Evolutionary conservation across 2,888 invertebrate species (phyloP).

Genomic region (Polydrusus tereticollis): DNA sequence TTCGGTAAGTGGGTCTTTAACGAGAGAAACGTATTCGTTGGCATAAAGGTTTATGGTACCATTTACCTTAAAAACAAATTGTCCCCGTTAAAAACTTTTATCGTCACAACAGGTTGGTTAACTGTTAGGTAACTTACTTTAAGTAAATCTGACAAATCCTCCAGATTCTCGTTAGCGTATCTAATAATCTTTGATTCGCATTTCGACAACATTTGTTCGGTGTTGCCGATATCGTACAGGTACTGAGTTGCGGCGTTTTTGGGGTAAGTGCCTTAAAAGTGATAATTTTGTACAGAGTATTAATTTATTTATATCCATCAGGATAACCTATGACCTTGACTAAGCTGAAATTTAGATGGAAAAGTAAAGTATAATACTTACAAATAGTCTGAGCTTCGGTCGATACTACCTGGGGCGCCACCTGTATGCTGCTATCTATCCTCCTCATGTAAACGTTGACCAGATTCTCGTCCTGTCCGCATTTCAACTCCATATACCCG

Average conservation of each 20-base stretch:
- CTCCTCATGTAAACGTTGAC: slow-evolving; percentile 66
- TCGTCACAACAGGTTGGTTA: too few species aligned
- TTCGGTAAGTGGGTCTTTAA: neutral
- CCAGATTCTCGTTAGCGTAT: slow-evolving; percentile 50
- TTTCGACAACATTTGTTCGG: slow-evolving; percentile 38
- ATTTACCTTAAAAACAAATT: slow-evolving; percentile 57
- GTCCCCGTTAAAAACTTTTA: neutral
- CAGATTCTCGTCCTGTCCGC: slow-evolving; percentile 68
- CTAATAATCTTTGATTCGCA: slow-evolving; percentile 45
- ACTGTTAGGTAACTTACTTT: slow-evolving; percentile 44
- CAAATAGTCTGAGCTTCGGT: slow-evolving; percentile 77
- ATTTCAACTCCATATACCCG: slow-evolving; percentile 77
- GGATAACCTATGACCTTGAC: neutral
- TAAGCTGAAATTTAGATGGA: neutral
- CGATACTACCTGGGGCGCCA: slow-evolving; percentile 66
- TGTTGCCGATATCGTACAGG: slow-evolving; percentile 64
- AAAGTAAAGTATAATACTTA: slow-evolving; percentile 24
- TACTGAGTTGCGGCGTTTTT: slow-evolving; percentile 80
- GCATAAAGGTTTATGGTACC: slow-evolving; percentile 72
- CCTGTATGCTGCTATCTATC: slow-evolving; percentile 73
- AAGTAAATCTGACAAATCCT: slow-evolving; percentile 57
- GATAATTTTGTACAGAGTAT: neutral
- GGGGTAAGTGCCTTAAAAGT: slow-evolving; percentile 69
- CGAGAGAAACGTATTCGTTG: slow-evolving; percentile 70
- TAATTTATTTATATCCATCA: too few species aligned